A percentile compares a stretch with the other conserved stretches of the same genome.
These are phyloP conservation scores for Merops nubicus DNA, from an alignment of 2,113 vertebrate genomes.

Conservation along the genomic window DNA sequence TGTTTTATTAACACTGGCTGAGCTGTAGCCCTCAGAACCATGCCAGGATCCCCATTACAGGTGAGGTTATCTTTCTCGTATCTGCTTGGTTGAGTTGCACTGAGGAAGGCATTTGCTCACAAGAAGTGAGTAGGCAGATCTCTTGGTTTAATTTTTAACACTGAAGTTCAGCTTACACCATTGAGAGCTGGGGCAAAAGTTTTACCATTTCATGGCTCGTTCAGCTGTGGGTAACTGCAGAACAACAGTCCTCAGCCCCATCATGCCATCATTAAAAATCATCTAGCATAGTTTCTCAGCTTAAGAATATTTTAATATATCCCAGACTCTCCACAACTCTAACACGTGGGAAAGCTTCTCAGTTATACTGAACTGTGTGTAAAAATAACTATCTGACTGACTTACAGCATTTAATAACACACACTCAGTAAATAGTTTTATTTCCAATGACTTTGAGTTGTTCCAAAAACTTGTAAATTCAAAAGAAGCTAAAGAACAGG, in stretches of 20 bases:
- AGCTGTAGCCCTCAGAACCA: background rate
- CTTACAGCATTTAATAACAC: background rate
- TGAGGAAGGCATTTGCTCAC: background rate
- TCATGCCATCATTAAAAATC: background rate
- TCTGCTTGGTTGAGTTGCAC: background rate
- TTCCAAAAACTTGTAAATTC: background rate
- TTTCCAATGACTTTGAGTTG: background rate
- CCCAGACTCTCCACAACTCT: background rate
- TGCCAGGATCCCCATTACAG: background rate
- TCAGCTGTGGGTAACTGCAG: background rate
- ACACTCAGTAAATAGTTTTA: background rate
- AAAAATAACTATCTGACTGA: background rate
- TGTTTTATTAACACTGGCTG: background rate
- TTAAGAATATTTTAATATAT: background rate
- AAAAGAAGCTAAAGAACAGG: background rate
- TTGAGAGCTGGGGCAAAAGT: background rate
- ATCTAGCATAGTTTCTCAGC: background rate
- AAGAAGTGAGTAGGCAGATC: background rate
- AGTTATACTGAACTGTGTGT: background rate
- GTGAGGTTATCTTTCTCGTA: background rate
- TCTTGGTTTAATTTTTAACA: background rate
- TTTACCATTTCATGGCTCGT: background rate
- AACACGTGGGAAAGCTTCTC: background rate
- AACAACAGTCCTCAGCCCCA: background rate
- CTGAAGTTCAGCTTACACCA: background rate